Percentiles rank a stretch among this genome's conserved stretches.
Conservation (phyloP, 2,113 vertebrate genomes). For the Laticauda laticaudata region DNA sequence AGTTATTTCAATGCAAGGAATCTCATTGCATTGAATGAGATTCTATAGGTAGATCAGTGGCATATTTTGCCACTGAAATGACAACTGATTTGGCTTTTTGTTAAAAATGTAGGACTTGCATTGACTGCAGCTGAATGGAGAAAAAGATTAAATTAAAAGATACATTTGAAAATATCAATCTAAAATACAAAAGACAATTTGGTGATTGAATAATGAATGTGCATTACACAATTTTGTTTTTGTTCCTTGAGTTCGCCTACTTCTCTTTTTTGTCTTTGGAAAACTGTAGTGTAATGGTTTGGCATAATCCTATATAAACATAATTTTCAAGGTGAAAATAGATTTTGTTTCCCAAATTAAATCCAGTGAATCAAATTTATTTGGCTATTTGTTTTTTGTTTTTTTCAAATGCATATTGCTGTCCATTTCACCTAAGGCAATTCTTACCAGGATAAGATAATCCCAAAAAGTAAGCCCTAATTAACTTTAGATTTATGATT, state of each 20-base stretch:
- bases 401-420: not conserved
- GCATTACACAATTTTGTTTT: slow-evolving; percentile 13
- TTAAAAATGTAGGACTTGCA: not conserved
- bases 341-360: rapidly evolving
- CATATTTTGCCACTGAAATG: not conserved
- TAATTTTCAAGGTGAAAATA: not conserved
- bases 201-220: slow-evolving; percentile 14
- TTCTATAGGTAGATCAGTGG: slow-evolving; percentile 1
- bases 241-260: not conserved
- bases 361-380: not conserved
- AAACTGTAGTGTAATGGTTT: slow-evolving; percentile 33
- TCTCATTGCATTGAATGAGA: not conserved
- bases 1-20: not conserved
- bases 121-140: not conserved
- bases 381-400: not conserved
- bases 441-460: not conserved
- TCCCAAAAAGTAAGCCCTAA: not conserved
- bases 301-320: slow-evolving; percentile 11
- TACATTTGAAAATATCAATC: not conserved
- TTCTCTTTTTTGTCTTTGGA: not conserved
- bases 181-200: slow-evolving; percentile 7
- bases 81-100: not conserved
- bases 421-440: not conserved
- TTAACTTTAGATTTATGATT: not conserved
- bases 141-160: slow-evolving; percentile 12